These are phyloP conservation scores for Planiliza haematocheilus DNA, from an alignment of 2,113 vertebrate species.

Conservation along the genomic window DNA sequence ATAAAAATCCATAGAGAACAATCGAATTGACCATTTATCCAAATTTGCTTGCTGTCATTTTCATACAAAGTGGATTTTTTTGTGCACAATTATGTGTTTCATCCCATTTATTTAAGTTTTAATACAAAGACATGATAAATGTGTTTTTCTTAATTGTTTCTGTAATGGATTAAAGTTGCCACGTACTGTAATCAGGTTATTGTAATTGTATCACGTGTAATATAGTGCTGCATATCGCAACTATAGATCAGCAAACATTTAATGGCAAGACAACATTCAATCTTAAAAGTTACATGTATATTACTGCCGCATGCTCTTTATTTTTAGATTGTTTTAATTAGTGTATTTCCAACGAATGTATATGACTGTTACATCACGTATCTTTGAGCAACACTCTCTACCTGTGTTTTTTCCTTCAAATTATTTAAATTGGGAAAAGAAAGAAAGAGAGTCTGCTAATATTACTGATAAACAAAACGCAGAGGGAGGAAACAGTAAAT, in stretches of 20 bases:
- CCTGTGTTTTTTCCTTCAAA: no score
- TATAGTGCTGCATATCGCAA: conserved; percentile 21
- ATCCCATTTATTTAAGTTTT: not conserved
- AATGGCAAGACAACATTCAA: not conserved
- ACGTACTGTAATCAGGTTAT: conserved; percentile 44
- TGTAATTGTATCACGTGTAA: conserved; percentile 42
- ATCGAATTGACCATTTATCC: conserved; percentile 23
- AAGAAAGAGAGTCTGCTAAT: no score
- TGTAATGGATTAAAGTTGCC: conserved; percentile 40
- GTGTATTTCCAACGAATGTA: not conserved
- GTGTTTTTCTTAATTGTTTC: conserved; percentile 35
- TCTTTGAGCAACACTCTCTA: not conserved
- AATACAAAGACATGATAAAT: conserved; percentile 24
- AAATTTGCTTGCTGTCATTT: conserved; percentile 25
- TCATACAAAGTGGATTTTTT: no score
- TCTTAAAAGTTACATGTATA: not conserved
- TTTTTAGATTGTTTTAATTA: no score
- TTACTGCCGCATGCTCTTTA: not conserved
- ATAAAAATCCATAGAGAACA: conserved; percentile 13
- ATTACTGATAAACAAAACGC: no score
- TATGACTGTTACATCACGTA: not conserved
- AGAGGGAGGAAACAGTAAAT: no score
- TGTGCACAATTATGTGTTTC: no score
- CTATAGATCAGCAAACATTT: conserved; percentile 6
- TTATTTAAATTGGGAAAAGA: no score